Evolutionary conservation across 2,113 vertebrate species (phyloP).

Genomic region (Poecilia latipinna): DNA sequence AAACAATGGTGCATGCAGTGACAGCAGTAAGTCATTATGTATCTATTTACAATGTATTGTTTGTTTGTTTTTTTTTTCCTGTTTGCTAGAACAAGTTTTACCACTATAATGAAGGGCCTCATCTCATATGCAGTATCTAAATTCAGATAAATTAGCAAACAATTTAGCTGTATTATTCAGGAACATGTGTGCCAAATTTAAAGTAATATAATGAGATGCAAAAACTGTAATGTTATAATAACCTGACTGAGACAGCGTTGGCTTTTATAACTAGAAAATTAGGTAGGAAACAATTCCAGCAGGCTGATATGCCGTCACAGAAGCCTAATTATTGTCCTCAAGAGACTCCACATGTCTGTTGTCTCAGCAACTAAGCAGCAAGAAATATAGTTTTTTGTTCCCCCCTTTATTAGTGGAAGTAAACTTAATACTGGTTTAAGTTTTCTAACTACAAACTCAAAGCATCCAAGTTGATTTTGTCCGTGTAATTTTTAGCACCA

Average conservation of each 20-base stretch:
- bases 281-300: conserved; percentile 49
- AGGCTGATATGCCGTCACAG: conserved; percentile 50
- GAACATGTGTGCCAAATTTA: conserved; percentile 34
- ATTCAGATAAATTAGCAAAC: conserved; percentile 32
- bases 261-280: conserved; percentile 55
- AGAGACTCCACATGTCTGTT: conserved; percentile 41
- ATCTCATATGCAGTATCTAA: conserved; percentile 4
- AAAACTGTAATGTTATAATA: conserved; percentile 40
- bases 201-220: conserved; percentile 55
- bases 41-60: conserved; percentile 42
- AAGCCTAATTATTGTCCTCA: conserved; percentile 49
- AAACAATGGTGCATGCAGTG: conserved; percentile 38
- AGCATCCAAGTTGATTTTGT: background rate
- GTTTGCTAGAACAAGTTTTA: conserved; percentile 33
- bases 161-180: conserved; percentile 10
- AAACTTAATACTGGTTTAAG: conserved; percentile 20
- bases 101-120: conserved; percentile 27
- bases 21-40: conserved; percentile 49
- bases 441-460: background rate
- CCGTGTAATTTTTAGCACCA: background rate
- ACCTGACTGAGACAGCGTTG: conserved; percentile 46
- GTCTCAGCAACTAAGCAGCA: conserved; percentile 43
- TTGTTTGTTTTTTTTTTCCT: conserved; percentile 17
- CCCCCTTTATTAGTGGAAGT: conserved; percentile 8
- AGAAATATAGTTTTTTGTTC: conserved; percentile 10